phyloP scores from a whole-genome alignment of 2,113 vertebrate genomes.

The Sinocyclocheilus anophthalmus region DNA sequence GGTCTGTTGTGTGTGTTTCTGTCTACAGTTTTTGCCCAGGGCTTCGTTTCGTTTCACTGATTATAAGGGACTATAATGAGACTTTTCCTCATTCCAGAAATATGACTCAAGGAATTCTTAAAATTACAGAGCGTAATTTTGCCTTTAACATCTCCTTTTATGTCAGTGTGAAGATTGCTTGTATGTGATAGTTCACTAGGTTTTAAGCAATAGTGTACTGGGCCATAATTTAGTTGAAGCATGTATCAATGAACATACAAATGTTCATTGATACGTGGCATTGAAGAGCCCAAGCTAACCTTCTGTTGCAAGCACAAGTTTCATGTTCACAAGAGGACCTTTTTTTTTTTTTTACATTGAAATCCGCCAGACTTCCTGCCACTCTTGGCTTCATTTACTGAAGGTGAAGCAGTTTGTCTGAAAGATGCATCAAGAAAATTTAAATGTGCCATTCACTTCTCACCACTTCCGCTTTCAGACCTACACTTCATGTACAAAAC shows the following conservation, averaged over 20 bases:
- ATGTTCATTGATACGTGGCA: neutral
- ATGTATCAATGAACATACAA: neutral
- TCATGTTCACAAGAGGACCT: constrained; percentile 32
- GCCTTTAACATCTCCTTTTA: neutral
- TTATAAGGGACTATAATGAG: neutral
- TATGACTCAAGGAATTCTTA: constrained; percentile 11
- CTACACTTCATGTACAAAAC: neutral
- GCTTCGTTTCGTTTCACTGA: neutral
- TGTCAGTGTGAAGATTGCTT: neutral
- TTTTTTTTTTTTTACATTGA: neutral
- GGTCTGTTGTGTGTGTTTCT: neutral
- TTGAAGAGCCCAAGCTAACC: neutral
- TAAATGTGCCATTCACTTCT: constrained; percentile 6
- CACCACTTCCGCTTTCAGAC: constrained; percentile 30
- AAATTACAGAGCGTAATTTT: neutral
- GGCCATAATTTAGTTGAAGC: neutral
- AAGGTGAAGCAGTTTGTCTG: constrained; percentile 30
- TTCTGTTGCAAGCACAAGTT: neutral
- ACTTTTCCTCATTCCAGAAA: constrained; percentile 25
- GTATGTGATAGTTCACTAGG: neutral
- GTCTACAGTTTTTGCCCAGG: neutral
- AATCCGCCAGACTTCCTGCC: constrained; percentile 43
- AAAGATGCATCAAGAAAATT: constrained; percentile 8
- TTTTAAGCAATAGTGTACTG: neutral
- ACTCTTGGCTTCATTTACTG: constrained; percentile 9